Evolutionary conservation across 2,113 vertebrate species (phyloP).

Genomic region (Galemys pyrenaicus): DNA sequence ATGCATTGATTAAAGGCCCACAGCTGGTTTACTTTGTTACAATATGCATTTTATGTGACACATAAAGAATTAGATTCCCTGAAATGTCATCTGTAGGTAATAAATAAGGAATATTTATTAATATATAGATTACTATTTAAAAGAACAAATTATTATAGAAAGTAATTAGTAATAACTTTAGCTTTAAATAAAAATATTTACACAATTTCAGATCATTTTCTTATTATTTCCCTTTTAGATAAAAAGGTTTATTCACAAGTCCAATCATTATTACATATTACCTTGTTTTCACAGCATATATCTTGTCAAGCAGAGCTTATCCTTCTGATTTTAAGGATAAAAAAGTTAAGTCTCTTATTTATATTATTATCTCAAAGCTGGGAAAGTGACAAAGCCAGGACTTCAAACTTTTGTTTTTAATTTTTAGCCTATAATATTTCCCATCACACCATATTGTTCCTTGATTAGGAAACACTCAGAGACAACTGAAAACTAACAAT

Average conservation of each 20-base stretch:
- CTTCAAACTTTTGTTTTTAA: not conserved
- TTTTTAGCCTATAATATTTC: not conserved
- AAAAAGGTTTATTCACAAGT: not conserved
- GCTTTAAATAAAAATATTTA: conserved; percentile 15
- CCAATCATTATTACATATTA: not conserved
- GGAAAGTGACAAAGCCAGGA: not conserved
- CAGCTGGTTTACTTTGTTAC: not conserved
- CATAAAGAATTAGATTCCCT: not conserved
- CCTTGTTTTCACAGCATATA: not conserved
- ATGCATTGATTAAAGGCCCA: conserved; percentile 46
- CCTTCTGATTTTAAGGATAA: not conserved
- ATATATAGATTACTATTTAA: not conserved
- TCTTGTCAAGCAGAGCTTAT: not conserved
- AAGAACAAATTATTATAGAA: not conserved
- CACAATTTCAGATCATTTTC: not conserved
- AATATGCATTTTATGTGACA: not conserved
- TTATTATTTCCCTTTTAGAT: not conserved
- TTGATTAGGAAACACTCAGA: not conserved
- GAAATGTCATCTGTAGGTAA: not conserved
- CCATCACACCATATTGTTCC: not conserved
- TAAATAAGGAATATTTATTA: too few relatives aligned
- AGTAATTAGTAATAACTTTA: not conserved
- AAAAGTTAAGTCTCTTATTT: not conserved
- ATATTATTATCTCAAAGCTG: not conserved
- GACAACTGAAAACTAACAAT: not conserved